These are phyloP conservation scores for Harmothoe impar DNA, from an alignment of 2,888 invertebrate genomes.

Conservation along the genomic window DNA sequence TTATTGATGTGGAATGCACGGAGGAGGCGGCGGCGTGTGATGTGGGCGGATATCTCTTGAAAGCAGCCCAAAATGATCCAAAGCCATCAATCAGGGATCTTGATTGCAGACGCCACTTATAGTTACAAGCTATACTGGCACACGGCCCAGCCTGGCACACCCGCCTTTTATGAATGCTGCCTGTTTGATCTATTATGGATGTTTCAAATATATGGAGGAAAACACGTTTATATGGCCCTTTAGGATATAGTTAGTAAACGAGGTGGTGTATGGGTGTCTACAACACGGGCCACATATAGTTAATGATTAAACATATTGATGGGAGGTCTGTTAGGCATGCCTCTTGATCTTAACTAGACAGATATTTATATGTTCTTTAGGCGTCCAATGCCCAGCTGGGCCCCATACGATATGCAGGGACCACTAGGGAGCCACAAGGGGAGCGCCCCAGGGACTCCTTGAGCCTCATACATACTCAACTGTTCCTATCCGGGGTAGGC, in stretches of 20 bases:
- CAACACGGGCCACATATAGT: too few species aligned
- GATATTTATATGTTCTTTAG: not conserved
- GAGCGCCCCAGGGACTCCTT: not conserved
- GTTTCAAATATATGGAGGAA: too few species aligned
- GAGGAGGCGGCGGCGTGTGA: too few species aligned
- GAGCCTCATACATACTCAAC: not conserved
- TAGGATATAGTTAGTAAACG: too few species aligned
- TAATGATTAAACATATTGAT: not conserved
- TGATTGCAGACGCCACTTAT: not conserved
- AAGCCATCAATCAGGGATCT: slow-evolving; percentile 26
- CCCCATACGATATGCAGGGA: not conserved
- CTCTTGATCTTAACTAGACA: not conserved
- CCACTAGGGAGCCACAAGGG: not conserved
- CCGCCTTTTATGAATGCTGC: too few species aligned
- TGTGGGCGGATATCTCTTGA: not conserved
- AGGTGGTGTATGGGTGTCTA: too few species aligned
- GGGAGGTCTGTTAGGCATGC: not conserved
- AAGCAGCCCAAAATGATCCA: not conserved
- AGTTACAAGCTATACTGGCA: not conserved
- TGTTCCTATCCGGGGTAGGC: not conserved
- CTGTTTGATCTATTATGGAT: too few species aligned
- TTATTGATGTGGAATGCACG: too few species aligned
- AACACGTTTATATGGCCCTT: too few species aligned
- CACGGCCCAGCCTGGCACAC: not conserved
- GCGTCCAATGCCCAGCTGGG: not conserved